A percentile compares a stretch with the other conserved stretches of the same genome.
Conservation (phyloP, 2,888 invertebrate species). For the Neoitamus cyanurus region DNA sequence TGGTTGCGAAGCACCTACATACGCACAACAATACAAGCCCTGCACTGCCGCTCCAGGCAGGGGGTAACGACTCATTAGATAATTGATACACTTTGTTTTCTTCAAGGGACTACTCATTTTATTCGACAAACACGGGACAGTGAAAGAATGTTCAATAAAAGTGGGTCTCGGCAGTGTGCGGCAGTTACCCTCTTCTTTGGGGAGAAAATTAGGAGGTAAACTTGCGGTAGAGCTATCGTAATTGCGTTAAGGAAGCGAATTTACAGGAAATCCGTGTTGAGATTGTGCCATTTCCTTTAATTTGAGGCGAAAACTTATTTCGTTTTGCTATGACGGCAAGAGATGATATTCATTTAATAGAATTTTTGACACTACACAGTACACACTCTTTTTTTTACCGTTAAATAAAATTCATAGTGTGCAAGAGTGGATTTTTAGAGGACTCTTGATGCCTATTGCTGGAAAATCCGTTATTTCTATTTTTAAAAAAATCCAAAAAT, state of each 20-base stretch:
- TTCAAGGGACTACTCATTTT: slow-evolving; percentile 18
- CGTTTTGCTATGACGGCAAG: neutral
- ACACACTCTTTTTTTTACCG: too few species aligned
- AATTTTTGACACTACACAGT: neutral
- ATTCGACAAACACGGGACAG: neutral
- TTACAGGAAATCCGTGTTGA: slow-evolving; percentile 61
- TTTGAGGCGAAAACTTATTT: slow-evolving; percentile 16
- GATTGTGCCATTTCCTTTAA: slow-evolving; percentile 62
- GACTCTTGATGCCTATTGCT: too few species aligned
- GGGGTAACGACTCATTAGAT: slow-evolving; percentile 38
- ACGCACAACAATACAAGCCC: neutral
- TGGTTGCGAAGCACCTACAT: neutral
- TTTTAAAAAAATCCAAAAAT: too few species aligned
- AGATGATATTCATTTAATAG: slow-evolving; percentile 2
- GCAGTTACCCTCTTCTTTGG: slow-evolving; percentile 49
- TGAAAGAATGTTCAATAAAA: neutral
- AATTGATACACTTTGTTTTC: slow-evolving; percentile 38
- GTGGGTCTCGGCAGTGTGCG: slow-evolving; percentile 47
- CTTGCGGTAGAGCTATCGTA: slow-evolving; percentile 11
- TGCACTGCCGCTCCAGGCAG: neutral
- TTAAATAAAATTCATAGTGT: too few species aligned
- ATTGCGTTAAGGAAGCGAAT: slow-evolving; percentile 20
- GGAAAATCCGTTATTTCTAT: too few species aligned
- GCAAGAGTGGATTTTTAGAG: too few species aligned
- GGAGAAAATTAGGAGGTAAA: slow-evolving; percentile 47